Conservation (phyloP, 2,797 vertebrate species). For the Gymnothorax javanicus region DNA sequence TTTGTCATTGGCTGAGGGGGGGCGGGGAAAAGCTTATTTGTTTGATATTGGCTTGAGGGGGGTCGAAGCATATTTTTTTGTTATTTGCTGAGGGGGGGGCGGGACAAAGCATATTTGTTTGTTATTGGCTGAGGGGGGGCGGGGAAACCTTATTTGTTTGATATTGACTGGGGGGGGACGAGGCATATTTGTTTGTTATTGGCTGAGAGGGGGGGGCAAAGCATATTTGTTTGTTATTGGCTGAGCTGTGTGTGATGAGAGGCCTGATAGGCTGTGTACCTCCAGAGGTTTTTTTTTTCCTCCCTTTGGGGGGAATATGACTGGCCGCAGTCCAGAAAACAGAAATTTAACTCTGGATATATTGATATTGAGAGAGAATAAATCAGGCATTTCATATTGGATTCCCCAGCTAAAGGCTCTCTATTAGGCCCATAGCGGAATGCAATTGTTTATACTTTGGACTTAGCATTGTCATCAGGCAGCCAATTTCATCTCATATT, state of each 20-base stretch:
- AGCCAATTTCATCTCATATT: background rate
- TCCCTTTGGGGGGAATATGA: background rate
- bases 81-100: slow-evolving; percentile 1
- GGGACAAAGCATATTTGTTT: too few species aligned
- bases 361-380: background rate
- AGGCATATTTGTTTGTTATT: background rate
- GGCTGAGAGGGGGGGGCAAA: too few species aligned
- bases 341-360: background rate
- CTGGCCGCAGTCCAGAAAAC: background rate
- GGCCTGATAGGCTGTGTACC: background rate
- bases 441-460: background rate
- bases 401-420: background rate
- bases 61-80: background rate
- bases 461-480: background rate
- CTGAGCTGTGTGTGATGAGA: background rate
- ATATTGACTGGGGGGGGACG: background rate
- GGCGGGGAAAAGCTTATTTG: too few species aligned
- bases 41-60: too few species aligned
- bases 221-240: background rate
- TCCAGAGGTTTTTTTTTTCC: too few species aligned
- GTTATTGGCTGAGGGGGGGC: background rate
- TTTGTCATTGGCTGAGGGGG: too few species aligned
- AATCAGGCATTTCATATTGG: too few species aligned
- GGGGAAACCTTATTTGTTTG: background rate
- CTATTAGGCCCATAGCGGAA: background rate